phyloP scores from a whole-genome alignment of 2,888 invertebrate genomes.

The Lydus trimaculatus region DNA sequence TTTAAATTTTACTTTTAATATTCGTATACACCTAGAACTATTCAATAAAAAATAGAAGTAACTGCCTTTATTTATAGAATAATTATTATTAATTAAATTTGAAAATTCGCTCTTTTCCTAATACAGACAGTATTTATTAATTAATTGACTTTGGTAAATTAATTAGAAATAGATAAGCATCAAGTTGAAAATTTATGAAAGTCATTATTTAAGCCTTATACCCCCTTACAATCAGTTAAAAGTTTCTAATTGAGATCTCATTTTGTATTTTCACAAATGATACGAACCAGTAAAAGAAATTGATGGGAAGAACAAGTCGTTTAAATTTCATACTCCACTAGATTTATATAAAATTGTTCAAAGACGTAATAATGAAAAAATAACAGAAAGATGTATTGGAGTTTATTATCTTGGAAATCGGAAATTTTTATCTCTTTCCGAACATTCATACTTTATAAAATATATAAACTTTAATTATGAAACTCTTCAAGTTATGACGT shows the following conservation, averaged over 20 bases:
- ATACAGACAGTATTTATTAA: not conserved
- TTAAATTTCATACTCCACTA: not conserved
- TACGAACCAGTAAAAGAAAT: not conserved
- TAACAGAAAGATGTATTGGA: not conserved
- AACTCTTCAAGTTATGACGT: not conserved
- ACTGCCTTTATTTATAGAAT: no score
- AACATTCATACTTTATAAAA: no score
- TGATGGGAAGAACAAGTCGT: not conserved
- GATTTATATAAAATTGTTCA: not conserved
- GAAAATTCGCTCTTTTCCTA: not conserved
- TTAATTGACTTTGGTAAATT: not conserved
- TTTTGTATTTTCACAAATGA: not conserved
- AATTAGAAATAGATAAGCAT: slow-evolving; percentile 5
- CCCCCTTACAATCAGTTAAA: not conserved
- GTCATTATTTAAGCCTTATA: not conserved
- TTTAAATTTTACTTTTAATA: no score
- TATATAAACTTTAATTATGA: not conserved
- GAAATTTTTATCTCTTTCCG: no score
- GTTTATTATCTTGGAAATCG: no score
- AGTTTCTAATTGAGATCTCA: not conserved
- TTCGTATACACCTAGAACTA: no score
- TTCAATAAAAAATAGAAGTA: no score
- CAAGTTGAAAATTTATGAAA: not conserved
- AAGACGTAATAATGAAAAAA: not conserved
- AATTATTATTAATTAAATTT: no score